Evolutionary conservation across 2,113 vertebrate genomes (phyloP), one percentile per base, ranked within the genome.

Genomic region (Calcarius ornatus): DNA sequence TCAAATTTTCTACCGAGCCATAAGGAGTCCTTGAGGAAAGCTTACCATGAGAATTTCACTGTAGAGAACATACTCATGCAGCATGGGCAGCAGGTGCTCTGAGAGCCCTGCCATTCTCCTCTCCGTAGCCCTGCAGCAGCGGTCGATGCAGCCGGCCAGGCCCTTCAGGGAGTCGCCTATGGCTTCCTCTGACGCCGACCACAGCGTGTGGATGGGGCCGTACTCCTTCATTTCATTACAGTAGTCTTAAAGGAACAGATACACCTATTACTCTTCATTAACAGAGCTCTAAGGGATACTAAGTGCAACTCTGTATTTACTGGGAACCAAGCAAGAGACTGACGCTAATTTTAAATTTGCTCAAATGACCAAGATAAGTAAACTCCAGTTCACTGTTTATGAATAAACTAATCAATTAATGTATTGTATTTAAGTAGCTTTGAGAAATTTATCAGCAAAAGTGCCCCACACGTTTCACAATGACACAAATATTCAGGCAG

Each of bases 1-100:
- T 11, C 61, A 47, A 56, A 38, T 51, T 70, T 59, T 59, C 40
- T 11, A 51, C 0, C 54, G 11, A 69, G 50, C 28, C 69, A 56
- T 31, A 35, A 48, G 23, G 42, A 86, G 23, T 33, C 66, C 53
- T 64, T 24, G 56, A 60, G 31, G 22, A 81, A n/a, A 47, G 5
- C 98, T 98, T 98, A 99, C 99, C 99, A 98, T 98, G 14, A 99
- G 95, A 5, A 98, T 99, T 65, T 99, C 99, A 12, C 98, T 96
- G 76, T 99, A 99, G 63, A 99, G 99, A 69, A 99, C 97, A 0
- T 99, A 99, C 57, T 99, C 99, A 3, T 99, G 99, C 23, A 99
- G 91, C 4, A 97, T 89, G 0, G 99, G 99, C 64, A 98, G 98
- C 53, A 99, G 97, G 42, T 92, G 94, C 45, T 99, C 98, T 0